These are phyloP conservation scores for human (Homo sapiens) DNA, from an alignment of 2,113 vertebrate species.

Conservation along the genomic window GRCh38 chr18:59169001-59169500, in stretches of 20 bases:
- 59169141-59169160: background rate
- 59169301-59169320: background rate
- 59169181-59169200: constrained; percentile 25
- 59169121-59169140: constrained; percentile 4
- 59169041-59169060: no score
- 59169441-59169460: background rate
- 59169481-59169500: background rate
- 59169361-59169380: background rate
- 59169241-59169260: constrained; percentile 55
- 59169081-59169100: constrained; percentile 60
- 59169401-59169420: background rate
- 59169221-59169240: constrained; percentile 32
- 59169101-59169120: background rate
- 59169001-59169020: background rate
- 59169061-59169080: constrained; percentile 47
- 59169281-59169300: constrained; percentile 48
- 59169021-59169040: background rate
- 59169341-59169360: background rate
- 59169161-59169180: background rate
- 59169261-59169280: constrained; percentile 40
- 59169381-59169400: background rate
- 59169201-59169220: constrained; percentile 56
- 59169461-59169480: background rate
- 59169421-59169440: background rate
- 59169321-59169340: background rate